Evolutionary conservation across 2,113 vertebrate species (phyloP).

Genomic region (Zingel zingel): DNA sequence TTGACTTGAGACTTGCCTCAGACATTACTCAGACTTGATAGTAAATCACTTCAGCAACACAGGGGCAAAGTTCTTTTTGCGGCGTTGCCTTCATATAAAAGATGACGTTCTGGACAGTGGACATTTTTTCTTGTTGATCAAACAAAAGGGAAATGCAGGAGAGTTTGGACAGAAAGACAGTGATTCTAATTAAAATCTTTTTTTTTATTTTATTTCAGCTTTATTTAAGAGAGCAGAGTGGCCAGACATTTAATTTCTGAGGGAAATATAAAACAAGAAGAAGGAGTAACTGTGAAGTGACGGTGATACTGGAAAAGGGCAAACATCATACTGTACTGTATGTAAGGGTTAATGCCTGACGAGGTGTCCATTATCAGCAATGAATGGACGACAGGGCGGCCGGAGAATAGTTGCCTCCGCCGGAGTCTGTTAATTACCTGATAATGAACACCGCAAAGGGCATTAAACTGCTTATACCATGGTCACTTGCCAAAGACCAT

Average conservation of each 20-base stretch:
- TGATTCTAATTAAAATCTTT: not conserved
- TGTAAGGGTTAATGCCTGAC: too few relatives aligned
- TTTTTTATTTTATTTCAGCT: slow-evolving; percentile 16
- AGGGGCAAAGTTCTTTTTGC: slow-evolving; percentile 8
- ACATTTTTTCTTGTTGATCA: slow-evolving; percentile 7
- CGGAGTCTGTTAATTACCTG: too few relatives aligned
- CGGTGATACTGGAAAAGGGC: not conserved
- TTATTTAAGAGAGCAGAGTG: not conserved
- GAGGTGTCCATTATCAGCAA: too few relatives aligned
- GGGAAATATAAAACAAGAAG: not conserved
- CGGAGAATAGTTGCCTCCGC: too few relatives aligned
- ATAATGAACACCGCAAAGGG: too few relatives aligned
- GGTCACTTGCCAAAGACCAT: too few relatives aligned
- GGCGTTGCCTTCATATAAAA: not conserved
- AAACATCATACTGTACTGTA: not conserved
- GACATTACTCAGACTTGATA: slow-evolving; percentile 48
- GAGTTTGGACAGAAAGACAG: slow-evolving; percentile 3
- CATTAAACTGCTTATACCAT: too few relatives aligned
- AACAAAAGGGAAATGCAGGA: not conserved
- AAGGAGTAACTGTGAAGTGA: not conserved
- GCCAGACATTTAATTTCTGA: slow-evolving; percentile 21
- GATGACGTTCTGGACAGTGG: not conserved
- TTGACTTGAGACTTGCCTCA: slow-evolving; percentile 32
- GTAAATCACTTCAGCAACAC: slow-evolving; percentile 53
- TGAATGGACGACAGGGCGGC: too few relatives aligned